Evolutionary conservation across 2,113 vertebrate species (phyloP), one percentile per base, ranked within the genome.

Genomic region (Nothobranchius kuhntae): DNA sequence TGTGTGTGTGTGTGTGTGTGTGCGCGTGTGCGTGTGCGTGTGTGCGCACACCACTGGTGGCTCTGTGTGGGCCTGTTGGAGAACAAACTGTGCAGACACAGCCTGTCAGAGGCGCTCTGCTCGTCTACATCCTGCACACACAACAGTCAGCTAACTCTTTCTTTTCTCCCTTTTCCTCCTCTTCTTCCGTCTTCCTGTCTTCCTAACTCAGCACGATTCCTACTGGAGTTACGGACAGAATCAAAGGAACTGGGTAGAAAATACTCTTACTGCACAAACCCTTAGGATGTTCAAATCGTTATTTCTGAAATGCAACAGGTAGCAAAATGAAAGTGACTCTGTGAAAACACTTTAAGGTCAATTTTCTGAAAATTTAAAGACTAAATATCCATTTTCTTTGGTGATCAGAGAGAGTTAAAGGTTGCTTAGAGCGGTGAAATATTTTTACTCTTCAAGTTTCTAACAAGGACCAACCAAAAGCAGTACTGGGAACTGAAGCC

Each of bases 41-140:
- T 71, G 60, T 52, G 65, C 2, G 53, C 72, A 47, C 57, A 76
- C 74, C 77, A 65, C 74, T 72, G 75, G 85, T 66, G 68, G 68
- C 64, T 78, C 47, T 89, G 84, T 88, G 83, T 81, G 81, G 84
- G 82, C 75, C 74, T 76, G 55, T 74, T 87, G 83, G 70, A 85
- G 86, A 90, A 87, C 87, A 86, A 86, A 88, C 86, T 78, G 85
- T 83, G 80, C 82, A 88, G 87, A 86, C 83, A 81, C 73, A 76
- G 82, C 74, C 77, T 87, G 91, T 92, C 87, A 88, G 83, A 88
- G 77, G 40, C 36, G 72, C 80, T 86, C 68, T 74, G 78, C 78
- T 77, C 81, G 82, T 83, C 78, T 69, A 80, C 69, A 80, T 70
- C 59, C 71, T 76, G 71, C 74, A 75, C 80, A 77, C 75, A 70